Percentiles rank a stretch among this genome's conserved stretches.
Evolutionary conservation across 2,113 vertebrate genomes (phyloP).

Genomic region (Heptranchias perlo): DNA sequence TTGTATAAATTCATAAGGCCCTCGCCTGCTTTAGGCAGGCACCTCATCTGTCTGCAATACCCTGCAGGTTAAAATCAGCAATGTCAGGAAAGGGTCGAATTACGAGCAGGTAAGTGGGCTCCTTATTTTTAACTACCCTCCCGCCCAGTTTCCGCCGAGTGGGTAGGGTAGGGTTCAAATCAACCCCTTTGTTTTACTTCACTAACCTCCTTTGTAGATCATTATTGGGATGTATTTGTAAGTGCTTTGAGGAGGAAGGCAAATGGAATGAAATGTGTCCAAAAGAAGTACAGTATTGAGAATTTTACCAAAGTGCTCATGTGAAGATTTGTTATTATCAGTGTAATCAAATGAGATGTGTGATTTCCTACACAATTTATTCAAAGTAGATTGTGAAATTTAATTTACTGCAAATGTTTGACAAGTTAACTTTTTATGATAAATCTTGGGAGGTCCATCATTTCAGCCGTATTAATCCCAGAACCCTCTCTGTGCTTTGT

Average conservation of each 20-base stretch:
- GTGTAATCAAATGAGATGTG: not conserved
- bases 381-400: not conserved
- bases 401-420: constrained; percentile 9
- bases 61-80: not conserved
- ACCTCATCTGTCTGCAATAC: not conserved
- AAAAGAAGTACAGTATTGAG: not conserved
- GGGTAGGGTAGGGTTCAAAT: not conserved
- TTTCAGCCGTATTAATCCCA: not conserved
- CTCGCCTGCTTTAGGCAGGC: not conserved
- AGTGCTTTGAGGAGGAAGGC: not conserved
- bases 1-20: not conserved
- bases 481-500: not conserved
- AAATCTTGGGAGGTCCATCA: constrained; percentile 11
- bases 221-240: not conserved
- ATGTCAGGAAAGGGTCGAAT: not conserved
- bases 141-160: not conserved
- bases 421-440: constrained; percentile 5
- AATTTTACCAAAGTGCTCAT: not conserved
- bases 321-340: not conserved
- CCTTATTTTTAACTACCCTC: not conserved
- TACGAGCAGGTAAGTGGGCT: not conserved
- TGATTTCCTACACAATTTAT: not conserved
- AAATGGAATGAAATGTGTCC: not conserved
- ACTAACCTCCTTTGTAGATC: not conserved
- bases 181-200: not conserved